A percentile compares a stretch with the other conserved stretches of the same genome.
phyloP scores from a whole-genome alignment of 2,797 vertebrate species.

The Ara ararauna region DNA sequence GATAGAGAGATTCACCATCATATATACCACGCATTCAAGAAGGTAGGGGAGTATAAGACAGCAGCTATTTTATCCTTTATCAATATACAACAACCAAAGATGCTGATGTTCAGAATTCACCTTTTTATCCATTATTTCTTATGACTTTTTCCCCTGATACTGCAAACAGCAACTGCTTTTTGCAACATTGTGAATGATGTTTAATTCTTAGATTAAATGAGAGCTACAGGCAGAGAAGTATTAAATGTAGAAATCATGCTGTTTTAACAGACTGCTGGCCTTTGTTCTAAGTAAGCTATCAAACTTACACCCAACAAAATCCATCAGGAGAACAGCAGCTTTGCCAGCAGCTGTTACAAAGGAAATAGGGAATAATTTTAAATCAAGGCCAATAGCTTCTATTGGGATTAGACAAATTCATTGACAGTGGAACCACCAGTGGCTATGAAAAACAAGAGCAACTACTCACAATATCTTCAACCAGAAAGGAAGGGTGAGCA shows the following conservation, averaged over 20 bases:
- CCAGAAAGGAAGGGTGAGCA: neutral
- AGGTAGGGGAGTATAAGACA: neutral
- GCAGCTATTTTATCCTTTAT: neutral
- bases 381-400: neutral
- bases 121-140: neutral
- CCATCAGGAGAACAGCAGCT: constrained; percentile 13
- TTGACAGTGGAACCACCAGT: neutral
- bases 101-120: neutral
- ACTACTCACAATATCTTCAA: neutral
- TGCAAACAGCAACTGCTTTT: neutral
- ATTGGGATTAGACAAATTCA: neutral
- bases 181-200: neutral
- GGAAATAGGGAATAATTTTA: neutral
- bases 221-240: neutral
- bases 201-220: neutral
- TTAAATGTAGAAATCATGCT: neutral
- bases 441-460: neutral
- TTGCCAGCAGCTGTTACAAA: constrained; percentile 1
- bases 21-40: neutral
- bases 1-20: neutral
- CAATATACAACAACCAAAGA: neutral
- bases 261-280: neutral
- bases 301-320: neutral
- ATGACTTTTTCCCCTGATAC: neutral
- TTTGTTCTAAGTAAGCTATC: neutral